These are phyloP conservation scores for Aricia artaxerxes DNA, from an alignment of 2,888 invertebrate genomes.

Conservation along the genomic window DNA sequence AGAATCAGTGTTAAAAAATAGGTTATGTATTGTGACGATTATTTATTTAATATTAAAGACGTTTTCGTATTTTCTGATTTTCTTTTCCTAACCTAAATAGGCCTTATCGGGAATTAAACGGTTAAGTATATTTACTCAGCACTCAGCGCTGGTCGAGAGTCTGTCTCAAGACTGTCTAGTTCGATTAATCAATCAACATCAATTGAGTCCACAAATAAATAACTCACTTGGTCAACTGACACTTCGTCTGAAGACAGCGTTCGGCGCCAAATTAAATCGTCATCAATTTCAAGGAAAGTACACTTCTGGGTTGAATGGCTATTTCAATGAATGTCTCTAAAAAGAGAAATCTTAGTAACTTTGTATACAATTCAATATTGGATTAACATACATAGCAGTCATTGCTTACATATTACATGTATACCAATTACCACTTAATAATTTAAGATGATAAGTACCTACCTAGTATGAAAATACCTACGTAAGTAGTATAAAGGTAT, in stretches of 20 bases:
- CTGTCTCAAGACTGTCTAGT: slow-evolving; percentile 16
- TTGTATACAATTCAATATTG: too few species aligned
- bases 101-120: slow-evolving; percentile 16
- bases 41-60: not conserved
- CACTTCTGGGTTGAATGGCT: not conserved
- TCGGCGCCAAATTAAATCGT: slow-evolving; percentile 17
- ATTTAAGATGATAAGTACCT: too few species aligned
- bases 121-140: slow-evolving; percentile 25
- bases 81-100: not conserved
- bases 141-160: slow-evolving; percentile 7
- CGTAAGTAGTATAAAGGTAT: too few species aligned
- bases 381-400: too few species aligned
- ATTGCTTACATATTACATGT: too few species aligned
- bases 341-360: too few species aligned
- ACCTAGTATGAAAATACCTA: too few species aligned
- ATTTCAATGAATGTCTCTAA: too few species aligned
- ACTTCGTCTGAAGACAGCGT: slow-evolving; percentile 13
- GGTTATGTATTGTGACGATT: not conserved
- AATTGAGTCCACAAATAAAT: slow-evolving; percentile 28
- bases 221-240: slow-evolving; percentile 25
- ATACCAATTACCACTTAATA: too few species aligned
- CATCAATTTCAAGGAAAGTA: slow-evolving; percentile 12
- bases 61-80: not conserved
- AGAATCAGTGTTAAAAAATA: too few species aligned
- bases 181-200: slow-evolving; percentile 28